A percentile compares a stretch with the other conserved stretches of the same genome.
phyloP scores from a whole-genome alignment of 2,797 vertebrate species.

The Sebastes alutus region DNA sequence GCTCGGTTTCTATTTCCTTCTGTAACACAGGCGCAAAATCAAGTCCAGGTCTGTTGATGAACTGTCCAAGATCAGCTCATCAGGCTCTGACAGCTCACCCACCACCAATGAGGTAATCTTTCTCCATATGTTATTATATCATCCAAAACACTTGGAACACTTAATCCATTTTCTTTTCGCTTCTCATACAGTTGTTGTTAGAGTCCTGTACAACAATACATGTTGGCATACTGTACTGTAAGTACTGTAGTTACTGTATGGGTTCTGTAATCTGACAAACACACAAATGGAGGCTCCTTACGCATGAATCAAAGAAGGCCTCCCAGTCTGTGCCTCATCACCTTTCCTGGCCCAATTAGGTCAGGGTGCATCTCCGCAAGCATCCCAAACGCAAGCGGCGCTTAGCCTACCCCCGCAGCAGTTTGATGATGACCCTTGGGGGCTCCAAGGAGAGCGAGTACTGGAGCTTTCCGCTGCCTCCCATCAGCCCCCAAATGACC shows the following conservation, averaged over 20 bases:
- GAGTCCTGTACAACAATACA: not conserved
- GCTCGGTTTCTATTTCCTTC: not conserved
- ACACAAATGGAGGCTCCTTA: constrained; percentile 5
- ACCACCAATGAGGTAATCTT: constrained; percentile 75
- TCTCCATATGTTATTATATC: not conserved
- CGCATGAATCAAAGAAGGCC: constrained; percentile 3
- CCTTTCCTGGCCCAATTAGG: constrained; percentile 74
- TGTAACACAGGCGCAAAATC: constrained; percentile 60
- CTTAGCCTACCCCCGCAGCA: constrained; percentile 81
- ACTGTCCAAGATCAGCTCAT: constrained; percentile 76
- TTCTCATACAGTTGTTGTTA: not conserved
- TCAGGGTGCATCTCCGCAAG: constrained; percentile 60
- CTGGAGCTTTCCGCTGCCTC: constrained; percentile 84
- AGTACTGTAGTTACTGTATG: not conserved
- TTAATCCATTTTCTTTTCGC: not conserved
- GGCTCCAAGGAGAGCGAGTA: constrained; percentile 77
- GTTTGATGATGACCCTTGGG: constrained; percentile 72
- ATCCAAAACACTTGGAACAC: not conserved
- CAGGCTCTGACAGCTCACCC: constrained; percentile 77
- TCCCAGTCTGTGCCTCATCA: constrained; percentile 52
- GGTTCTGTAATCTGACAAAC: constrained; percentile 22
- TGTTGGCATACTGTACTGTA: not conserved
- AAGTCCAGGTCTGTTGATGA: constrained; percentile 85
- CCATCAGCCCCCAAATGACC: constrained; percentile 60
- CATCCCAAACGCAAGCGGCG: constrained; percentile 76